Conservation (phyloP, 2,888 invertebrate species). For the Sminthurinus aureus region DNA sequence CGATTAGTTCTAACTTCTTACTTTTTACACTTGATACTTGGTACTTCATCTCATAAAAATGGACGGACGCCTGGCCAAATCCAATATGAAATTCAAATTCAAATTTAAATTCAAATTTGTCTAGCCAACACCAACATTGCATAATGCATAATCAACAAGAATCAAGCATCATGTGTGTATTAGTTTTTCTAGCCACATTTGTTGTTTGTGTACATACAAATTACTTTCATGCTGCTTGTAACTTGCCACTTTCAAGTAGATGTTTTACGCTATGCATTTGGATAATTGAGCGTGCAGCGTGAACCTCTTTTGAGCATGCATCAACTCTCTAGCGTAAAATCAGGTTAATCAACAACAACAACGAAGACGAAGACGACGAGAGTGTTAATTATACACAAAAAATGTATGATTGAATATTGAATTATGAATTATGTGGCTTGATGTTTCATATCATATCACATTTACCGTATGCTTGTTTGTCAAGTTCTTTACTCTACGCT, state of each 20-base stretch:
- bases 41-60: too few species aligned
- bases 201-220: too few species aligned
- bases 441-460: not conserved
- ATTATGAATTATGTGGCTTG: not conserved
- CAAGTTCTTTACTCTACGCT: too few species aligned
- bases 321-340: conserved; percentile 29
- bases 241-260: not conserved
- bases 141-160: too few species aligned
- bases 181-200: too few species aligned
- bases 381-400: conserved; percentile 20
- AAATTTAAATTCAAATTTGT: too few species aligned
- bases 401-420: not conserved
- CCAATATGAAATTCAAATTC: too few species aligned
- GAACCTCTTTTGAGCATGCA: conserved; percentile 6
- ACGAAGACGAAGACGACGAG: not conserved
- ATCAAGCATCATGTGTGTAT: too few species aligned
- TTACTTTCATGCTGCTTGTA: not conserved
- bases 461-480: not conserved
- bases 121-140: too few species aligned
- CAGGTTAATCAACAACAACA: conserved; percentile 19
- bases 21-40: too few species aligned
- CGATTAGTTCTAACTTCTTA: too few species aligned
- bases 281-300: conserved; percentile 2
- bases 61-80: too few species aligned
- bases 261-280: not conserved